phyloP scores from a whole-genome alignment of 2,797 vertebrate species.

The Rhodeus uyekii region DNA sequence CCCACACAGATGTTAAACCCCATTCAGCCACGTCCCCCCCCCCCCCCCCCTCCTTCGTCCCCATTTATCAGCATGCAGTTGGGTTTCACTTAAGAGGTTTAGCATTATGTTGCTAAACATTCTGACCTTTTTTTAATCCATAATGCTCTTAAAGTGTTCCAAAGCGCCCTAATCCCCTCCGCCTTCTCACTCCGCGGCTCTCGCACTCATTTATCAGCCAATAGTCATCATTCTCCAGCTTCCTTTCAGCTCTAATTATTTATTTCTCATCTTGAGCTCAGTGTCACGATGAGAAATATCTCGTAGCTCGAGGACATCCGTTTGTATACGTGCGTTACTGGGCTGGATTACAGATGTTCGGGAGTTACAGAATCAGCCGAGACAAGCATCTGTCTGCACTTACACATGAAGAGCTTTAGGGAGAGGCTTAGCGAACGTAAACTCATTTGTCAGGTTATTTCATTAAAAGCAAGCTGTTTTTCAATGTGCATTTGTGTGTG shows the following conservation, averaged over 20 bases:
- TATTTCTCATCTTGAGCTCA: conserved; percentile 35
- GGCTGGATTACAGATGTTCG: neutral
- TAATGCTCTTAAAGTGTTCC: conserved; percentile 86
- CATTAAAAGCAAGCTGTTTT: conserved; percentile 55
- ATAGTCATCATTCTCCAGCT: conserved; percentile 18
- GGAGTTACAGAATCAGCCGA: conserved; percentile 4
- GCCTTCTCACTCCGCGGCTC: conserved; percentile 81
- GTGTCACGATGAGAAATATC: conserved; percentile 11
- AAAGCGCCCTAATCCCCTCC: conserved; percentile 79
- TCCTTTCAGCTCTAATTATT: conserved; percentile 51
- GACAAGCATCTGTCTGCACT: conserved; percentile 27
- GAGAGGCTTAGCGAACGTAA: conserved; percentile 72
- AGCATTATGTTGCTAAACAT: conserved; percentile 84
- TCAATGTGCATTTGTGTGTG: conserved; percentile 59
- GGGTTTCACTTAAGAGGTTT: conserved; percentile 85
- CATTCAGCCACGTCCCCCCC: conserved; percentile 53
- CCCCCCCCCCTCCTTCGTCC: conserved; percentile 53
- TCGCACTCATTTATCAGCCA: conserved; percentile 77
- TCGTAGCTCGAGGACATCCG: conserved; percentile 15
- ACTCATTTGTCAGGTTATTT: conserved; percentile 65
- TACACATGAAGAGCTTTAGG: conserved; percentile 38
- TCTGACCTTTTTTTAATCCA: conserved; percentile 86
- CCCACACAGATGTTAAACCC: conserved; percentile 74
- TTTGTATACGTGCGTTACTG: neutral
- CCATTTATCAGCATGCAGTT: conserved; percentile 75